These are phyloP conservation scores for Coelinius sp. DNA, from an alignment of 2,888 invertebrate genomes.

Conservation along the genomic window DNA sequence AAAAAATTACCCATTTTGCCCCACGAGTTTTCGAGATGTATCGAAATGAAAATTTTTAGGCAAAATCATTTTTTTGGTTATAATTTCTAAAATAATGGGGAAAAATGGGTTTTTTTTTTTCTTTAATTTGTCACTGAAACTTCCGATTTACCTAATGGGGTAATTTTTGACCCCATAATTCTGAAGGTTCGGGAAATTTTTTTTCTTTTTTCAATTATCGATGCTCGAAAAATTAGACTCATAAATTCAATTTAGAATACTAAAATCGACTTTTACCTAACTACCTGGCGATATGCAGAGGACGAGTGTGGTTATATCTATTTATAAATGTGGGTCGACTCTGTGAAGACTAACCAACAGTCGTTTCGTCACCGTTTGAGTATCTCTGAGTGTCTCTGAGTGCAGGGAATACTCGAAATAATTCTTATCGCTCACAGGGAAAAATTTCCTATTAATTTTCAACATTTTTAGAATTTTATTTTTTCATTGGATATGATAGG, in stretches of 20 bases:
- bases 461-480: neutral
- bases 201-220: too few species aligned
- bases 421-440: too few species aligned
- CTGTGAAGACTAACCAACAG: slow-evolving; percentile 27
- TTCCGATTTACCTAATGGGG: too few species aligned
- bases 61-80: too few species aligned
- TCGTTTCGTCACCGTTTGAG: slow-evolving; percentile 45
- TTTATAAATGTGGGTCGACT: slow-evolving; percentile 63
- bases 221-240: slow-evolving; percentile 5
- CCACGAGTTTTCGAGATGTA: too few species aligned
- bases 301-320: slow-evolving; percentile 49
- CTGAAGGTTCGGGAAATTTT: too few species aligned
- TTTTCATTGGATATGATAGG: neutral
- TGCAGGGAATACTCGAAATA: neutral
- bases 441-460: neutral
- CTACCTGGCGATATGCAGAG: slow-evolving; percentile 17
- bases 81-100: too few species aligned
- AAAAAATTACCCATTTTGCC: neutral
- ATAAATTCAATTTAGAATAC: slow-evolving; percentile 19
- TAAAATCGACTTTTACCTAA: slow-evolving; percentile 27
- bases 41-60: too few species aligned
- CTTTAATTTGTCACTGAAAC: too few species aligned
- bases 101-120: too few species aligned
- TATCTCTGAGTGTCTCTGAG: slow-evolving; percentile 16
- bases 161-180: too few species aligned